Evolutionary conservation across 2,113 vertebrate species (phyloP).

Genomic region (Eulemur rufifrons): DNA sequence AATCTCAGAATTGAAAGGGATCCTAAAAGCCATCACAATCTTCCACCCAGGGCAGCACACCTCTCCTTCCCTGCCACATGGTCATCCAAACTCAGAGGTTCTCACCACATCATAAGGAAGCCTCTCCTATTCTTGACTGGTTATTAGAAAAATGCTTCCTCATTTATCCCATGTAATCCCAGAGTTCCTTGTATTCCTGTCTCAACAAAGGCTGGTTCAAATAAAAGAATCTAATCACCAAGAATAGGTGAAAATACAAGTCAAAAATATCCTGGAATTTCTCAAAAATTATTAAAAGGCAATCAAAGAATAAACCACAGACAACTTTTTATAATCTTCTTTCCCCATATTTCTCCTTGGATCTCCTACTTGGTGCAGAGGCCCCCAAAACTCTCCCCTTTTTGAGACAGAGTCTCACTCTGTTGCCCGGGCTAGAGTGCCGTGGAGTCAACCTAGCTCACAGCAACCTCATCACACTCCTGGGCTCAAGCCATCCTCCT

Average conservation of each 20-base stretch:
- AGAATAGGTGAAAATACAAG: not conserved
- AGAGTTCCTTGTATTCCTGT: not conserved
- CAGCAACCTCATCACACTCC: too few relatives aligned
- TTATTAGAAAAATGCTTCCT: not conserved
- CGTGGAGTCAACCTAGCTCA: too few relatives aligned
- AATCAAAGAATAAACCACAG: not conserved
- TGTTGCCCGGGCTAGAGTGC: too few relatives aligned
- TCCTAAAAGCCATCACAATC: not conserved
- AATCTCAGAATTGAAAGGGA: not conserved
- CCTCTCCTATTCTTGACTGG: not conserved
- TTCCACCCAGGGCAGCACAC: not conserved
- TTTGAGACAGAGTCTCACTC: not conserved
- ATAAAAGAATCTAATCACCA: not conserved
- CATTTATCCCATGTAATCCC: not conserved
- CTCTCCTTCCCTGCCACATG: not conserved
- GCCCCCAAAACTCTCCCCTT: not conserved
- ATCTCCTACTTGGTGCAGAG: not conserved
- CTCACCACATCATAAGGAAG: not conserved
- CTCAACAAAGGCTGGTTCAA: not conserved
- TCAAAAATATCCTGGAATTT: not conserved
- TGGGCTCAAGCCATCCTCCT: too few relatives aligned
- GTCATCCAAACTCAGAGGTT: not conserved
- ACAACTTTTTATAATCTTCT: not conserved
- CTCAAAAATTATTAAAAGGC: not conserved
- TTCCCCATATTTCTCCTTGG: not conserved